Conservation (phyloP, 2,797 vertebrate genomes). For the Eospalax fontanierii region DNA sequence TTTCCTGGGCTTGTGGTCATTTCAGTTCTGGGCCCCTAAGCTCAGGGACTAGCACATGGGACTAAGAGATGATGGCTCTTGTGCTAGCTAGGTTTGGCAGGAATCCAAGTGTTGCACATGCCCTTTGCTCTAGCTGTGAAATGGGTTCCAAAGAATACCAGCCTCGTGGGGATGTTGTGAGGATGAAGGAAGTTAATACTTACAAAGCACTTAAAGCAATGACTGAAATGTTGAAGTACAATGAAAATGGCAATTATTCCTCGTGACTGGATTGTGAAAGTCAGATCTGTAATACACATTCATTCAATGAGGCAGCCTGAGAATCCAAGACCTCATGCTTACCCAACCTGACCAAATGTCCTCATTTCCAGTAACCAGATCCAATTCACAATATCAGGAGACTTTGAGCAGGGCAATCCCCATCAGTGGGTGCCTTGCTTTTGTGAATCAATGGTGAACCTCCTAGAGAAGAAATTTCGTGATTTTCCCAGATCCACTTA, state of each 20-base stretch:
- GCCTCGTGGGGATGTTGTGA: rapidly evolving
- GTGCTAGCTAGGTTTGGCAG: background rate
- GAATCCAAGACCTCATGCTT: rapidly evolving
- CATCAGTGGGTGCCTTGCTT: background rate
- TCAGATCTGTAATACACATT: background rate
- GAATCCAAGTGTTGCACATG: rapidly evolving
- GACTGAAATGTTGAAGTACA: background rate
- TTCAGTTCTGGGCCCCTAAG: background rate
- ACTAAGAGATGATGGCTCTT: background rate
- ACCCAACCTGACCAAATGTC: background rate
- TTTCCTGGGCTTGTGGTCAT: background rate
- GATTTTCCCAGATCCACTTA: background rate
- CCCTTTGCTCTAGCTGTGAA: background rate
- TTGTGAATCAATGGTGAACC: background rate
- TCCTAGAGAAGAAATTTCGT: background rate
- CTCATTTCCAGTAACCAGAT: background rate
- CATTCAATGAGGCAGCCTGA: background rate
- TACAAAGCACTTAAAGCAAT: too few species aligned
- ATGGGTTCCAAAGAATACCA: background rate
- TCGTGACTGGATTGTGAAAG: background rate
- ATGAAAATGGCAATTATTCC: background rate
- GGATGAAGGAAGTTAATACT: background rate
- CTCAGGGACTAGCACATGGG: background rate
- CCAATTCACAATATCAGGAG: background rate
- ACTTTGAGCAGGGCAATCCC: background rate